phyloP scores from a whole-genome alignment of 2,797 vertebrate species.

The Platyrinchus mystaceus region DNA sequence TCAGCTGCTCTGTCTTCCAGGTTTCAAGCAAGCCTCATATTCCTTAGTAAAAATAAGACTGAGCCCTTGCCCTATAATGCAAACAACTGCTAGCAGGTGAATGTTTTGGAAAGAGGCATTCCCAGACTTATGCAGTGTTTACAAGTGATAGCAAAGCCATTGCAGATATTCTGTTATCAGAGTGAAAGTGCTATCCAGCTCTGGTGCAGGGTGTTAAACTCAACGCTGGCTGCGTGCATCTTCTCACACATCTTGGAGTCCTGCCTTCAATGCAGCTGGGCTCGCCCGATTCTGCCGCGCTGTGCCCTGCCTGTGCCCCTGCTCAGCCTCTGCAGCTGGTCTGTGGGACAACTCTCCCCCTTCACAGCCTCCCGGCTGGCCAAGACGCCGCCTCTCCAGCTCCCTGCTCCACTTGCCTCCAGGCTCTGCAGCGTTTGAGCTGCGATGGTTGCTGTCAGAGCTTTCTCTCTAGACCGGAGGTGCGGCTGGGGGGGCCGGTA shows the following conservation, averaged over 20 bases:
- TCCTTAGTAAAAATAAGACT: background rate
- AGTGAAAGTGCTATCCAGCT: rapidly evolving
- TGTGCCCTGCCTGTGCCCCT: rapidly evolving
- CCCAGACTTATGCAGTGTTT: rapidly evolving
- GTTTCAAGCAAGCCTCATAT: background rate
- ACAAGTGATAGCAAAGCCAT: background rate
- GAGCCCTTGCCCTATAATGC: background rate
- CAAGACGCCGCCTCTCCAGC: too few relatives aligned
- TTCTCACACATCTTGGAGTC: too few relatives aligned
- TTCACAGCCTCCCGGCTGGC: background rate
- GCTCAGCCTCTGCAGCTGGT: background rate
- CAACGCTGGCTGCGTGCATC: rapidly evolving
- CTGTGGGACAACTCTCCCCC: rapidly evolving
- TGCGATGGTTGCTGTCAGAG: rapidly evolving
- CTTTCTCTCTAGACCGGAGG: rapidly evolving
- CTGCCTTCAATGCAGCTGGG: rapidly evolving
- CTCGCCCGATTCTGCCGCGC: background rate
- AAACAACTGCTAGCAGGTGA: background rate
- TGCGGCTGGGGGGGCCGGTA: background rate
- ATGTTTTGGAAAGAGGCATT: background rate
- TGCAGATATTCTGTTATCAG: background rate
- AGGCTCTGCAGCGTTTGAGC: background rate
- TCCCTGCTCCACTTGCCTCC: background rate
- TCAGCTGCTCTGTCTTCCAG: background rate
- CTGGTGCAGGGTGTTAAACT: background rate